phyloP scores from a whole-genome alignment of 2,888 invertebrate species.

The Lycaena phlaeas region DNA sequence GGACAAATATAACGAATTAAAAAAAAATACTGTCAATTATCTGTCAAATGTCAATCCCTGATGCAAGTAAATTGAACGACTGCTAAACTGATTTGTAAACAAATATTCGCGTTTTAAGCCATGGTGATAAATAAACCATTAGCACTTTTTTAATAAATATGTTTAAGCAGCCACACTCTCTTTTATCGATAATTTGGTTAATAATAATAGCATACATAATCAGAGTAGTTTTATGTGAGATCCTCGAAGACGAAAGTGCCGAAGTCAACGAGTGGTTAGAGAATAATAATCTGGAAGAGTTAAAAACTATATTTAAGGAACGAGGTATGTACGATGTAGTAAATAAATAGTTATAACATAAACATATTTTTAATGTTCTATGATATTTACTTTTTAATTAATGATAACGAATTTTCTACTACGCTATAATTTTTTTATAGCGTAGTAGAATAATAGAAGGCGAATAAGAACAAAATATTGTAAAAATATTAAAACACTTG shows the following conservation, averaged over 20 bases:
- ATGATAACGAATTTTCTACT: no score
- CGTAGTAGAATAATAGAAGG: no score
- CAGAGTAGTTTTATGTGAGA: constrained; percentile 45
- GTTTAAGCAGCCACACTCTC: constrained; percentile 47
- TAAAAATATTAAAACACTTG: no score
- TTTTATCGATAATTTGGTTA: constrained; percentile 42
- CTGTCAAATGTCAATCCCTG: no score
- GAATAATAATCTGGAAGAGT: constrained; percentile 79
- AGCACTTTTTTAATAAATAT: constrained; percentile 27
- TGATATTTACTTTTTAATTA: not conserved
- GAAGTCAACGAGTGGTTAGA: constrained; percentile 84
- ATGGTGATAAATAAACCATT: not conserved
- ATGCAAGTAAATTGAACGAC: no score
- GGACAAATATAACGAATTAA: no score
- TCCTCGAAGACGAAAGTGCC: constrained; percentile 67
- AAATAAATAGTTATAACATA: not conserved
- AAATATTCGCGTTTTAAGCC: not conserved
- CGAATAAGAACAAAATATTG: not conserved
- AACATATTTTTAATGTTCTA: not conserved
- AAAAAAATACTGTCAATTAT: no score
- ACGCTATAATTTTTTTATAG: no score
- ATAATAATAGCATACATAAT: constrained; percentile 48
- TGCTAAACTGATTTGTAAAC: not conserved
- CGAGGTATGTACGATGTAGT: constrained; percentile 75
- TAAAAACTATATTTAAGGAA: constrained; percentile 79